Conservation (phyloP, 2,888 invertebrate genomes). For the Cantharis lateralis region DNA sequence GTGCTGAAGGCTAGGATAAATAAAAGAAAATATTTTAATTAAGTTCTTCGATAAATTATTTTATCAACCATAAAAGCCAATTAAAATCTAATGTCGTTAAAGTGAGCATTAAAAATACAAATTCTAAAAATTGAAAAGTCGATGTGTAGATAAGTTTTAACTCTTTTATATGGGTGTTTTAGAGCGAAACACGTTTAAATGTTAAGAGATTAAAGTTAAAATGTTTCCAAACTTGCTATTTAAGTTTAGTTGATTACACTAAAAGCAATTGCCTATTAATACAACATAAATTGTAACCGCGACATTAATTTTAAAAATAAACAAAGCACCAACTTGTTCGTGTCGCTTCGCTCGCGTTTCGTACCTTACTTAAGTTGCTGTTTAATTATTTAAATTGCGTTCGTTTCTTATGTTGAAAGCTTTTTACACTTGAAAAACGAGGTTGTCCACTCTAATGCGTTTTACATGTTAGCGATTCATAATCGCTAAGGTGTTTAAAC, state of each 20-base stretch:
- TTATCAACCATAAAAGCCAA: conserved; percentile 34
- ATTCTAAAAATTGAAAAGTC: conserved; percentile 31
- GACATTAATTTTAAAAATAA: conserved; percentile 42
- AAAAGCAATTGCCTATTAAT: conserved; percentile 56
- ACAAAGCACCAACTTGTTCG: conserved; percentile 7
- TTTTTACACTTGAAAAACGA: conserved; percentile 41
- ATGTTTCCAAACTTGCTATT: conserved; percentile 50
- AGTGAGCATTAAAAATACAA: conserved; percentile 37
- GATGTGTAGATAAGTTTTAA: conserved; percentile 3
- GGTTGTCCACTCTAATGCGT: conserved; percentile 51
- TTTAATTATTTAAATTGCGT: neutral
- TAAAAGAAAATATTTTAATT: conserved; percentile 28
- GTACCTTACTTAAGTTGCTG: neutral
- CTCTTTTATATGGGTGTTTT: conserved; percentile 10
- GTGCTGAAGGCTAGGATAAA: neutral
- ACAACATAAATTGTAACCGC: conserved; percentile 49
- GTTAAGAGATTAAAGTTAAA: conserved; percentile 53
- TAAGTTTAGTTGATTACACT: conserved; percentile 51
- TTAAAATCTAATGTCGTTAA: conserved; percentile 38
- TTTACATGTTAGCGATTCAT: conserved; percentile 55
- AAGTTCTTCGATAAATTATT: conserved; percentile 29
- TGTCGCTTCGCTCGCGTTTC: neutral
- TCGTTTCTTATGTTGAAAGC: conserved; percentile 15
- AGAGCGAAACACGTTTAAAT: conserved; percentile 46
- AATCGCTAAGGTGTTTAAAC: conserved; percentile 53